Evolutionary conservation across 2,888 invertebrate species (phyloP).

Genomic region (Caenorhabditis afra): DNA sequence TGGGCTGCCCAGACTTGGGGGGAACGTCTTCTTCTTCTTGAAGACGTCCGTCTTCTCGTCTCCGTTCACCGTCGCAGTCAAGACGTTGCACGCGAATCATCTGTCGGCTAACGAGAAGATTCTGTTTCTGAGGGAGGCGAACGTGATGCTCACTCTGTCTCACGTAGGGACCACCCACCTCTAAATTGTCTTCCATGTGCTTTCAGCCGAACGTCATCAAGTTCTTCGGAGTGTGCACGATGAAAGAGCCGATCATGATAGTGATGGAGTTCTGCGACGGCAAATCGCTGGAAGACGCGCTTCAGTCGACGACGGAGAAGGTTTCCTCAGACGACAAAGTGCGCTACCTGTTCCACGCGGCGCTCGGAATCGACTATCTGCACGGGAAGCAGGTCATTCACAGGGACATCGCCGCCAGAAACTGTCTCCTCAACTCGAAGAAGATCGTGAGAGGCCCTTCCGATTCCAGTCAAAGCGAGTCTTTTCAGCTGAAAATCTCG

Average conservation of each 20-base stretch:
- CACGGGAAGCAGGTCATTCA: slow-evolving; percentile 63
- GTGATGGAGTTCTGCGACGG: slow-evolving; percentile 66
- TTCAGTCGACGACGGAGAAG: slow-evolving; percentile 18
- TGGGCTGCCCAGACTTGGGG: background rate
- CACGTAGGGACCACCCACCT: slow-evolving; percentile 16
- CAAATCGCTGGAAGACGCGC: slow-evolving; percentile 43
- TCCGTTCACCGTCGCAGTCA: slow-evolving; percentile 62
- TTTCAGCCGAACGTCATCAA: slow-evolving; percentile 87
- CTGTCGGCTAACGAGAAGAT: slow-evolving; percentile 95
- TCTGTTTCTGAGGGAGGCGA: slow-evolving; percentile 96
- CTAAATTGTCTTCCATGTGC: background rate
- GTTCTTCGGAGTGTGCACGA: slow-evolving; percentile 88
- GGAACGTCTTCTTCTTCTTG: too few relatives aligned
- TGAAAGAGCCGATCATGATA: slow-evolving; percentile 68
- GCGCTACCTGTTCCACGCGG: slow-evolving; percentile 60
- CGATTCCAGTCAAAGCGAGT: too few relatives aligned
- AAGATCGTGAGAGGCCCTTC: slow-evolving; percentile 33
- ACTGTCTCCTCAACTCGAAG: slow-evolving; percentile 44
- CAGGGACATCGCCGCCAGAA: slow-evolving; percentile 59
- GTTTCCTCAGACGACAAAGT: slow-evolving; percentile 43
- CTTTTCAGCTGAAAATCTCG: slow-evolving; percentile 61
- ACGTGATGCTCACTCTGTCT: slow-evolving; percentile 89
- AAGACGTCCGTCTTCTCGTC: slow-evolving; percentile 58
- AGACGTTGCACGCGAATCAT: slow-evolving; percentile 86
- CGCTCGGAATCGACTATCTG: slow-evolving; percentile 64